Base-by-base conservation (phyloP, 2,113 vertebrate genomes). In the Xerus inauris region DNA sequence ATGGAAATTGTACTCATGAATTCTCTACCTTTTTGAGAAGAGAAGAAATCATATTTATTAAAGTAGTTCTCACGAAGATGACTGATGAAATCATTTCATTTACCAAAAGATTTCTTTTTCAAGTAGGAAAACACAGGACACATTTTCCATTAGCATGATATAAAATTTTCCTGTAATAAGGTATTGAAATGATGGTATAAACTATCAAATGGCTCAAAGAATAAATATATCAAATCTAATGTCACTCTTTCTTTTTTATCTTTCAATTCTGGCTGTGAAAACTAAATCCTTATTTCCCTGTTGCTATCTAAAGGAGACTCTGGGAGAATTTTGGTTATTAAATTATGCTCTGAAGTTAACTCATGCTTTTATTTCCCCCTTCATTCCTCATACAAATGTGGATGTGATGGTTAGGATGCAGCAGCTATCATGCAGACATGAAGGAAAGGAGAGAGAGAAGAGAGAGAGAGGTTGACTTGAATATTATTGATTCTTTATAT, bases 1-100 rank as follows among this genome's bases (percentile, higher is more conserved):
- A 97, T 42, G 81, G 67, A 97, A 96, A 96, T 94, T 9, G 3
- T 12, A 57, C n/a, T 32, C 77, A 87, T 62, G 26, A 54, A 94
- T 93, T 75, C 26, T 89, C 32, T n/a, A 22, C 42, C 67, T 8
- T 92, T 82, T 17, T 64, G 47, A 79, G 26, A 89, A 94, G 59
- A 93, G 95, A 83, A 82, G 10, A 89, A 94, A 94, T 88, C 10
- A 95, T 57, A 10, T 84, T 72, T 57, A 76, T 69, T 91, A 30
- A 91, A 93, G 8, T 79, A 57, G 32, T 89, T 93, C 45, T 95
- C 30, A 91, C 16, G 71, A 73, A 95, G 57, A 71, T 75, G n/a
- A n/a, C 7, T 67, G 71, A 82, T 85, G 11, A 96, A 94, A 77
- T 86, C 26, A 40, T 69, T 95, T 81, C 4, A 40, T 87, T 85